A percentile compares a stretch with the other conserved stretches of the same genome.
These are phyloP conservation scores for Pseudomyrmex sp. DNA, from an alignment of 1,140 invertebrate genomes.

Conservation along the genomic window DNA sequence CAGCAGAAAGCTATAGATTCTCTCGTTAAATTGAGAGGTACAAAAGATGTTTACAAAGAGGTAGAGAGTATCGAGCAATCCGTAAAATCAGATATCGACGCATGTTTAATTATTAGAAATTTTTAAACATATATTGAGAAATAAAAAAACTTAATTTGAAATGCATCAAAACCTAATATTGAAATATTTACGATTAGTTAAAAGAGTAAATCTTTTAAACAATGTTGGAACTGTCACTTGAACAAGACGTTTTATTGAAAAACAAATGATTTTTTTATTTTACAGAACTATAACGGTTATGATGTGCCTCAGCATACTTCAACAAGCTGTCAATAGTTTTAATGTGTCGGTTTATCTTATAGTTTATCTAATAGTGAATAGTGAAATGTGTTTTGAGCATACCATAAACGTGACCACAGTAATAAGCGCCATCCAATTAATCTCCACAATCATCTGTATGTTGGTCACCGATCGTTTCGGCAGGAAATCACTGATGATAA, in stretches of 20 bases:
- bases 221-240: not conserved
- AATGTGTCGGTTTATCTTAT: too few relatives aligned
- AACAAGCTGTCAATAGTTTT: constrained; percentile 90
- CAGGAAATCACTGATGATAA: constrained; percentile 87
- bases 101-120: not conserved
- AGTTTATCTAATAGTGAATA: constrained; percentile 87
- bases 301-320: constrained; percentile 88
- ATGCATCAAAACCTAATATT: too few relatives aligned
- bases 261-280: constrained; percentile 10
- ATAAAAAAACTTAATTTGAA: too few relatives aligned
- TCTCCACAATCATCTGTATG: constrained; percentile 86
- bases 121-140: too few relatives aligned
- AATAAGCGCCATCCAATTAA: constrained; percentile 88
- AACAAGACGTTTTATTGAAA: not conserved
- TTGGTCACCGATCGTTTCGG: constrained; percentile 89
- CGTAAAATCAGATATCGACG: constrained; percentile 80
- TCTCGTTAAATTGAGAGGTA: constrained; percentile 86
- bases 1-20: constrained; percentile 86
- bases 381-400: constrained; percentile 74
- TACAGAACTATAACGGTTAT: constrained; percentile 86
- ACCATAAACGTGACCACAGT: constrained; percentile 86
- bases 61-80: constrained; percentile 87
- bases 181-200: too few relatives aligned
- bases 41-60: constrained; percentile 86
- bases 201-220: too few relatives aligned